Conservation (phyloP, 2,113 vertebrate genomes). For the Brienomyrus brachyistius region DNA sequence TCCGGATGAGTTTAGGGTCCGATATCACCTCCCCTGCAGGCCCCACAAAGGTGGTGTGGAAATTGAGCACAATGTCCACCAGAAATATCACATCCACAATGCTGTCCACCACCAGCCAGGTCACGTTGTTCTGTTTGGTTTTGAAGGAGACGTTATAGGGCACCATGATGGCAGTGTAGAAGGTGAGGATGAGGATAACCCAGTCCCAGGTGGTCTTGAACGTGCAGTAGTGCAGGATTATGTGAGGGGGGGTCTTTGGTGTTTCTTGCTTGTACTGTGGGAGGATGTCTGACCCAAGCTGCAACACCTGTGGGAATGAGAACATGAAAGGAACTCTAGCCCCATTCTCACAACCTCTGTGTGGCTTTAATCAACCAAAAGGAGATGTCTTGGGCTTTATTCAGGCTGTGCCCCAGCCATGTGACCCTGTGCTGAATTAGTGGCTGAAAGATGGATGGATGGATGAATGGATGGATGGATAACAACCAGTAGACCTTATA, state of each 20-base stretch:
- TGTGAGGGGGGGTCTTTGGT: slow-evolving; percentile 92
- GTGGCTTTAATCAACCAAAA: neutral
- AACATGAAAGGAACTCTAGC: slow-evolving; percentile 16
- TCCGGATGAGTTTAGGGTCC: slow-evolving; percentile 91
- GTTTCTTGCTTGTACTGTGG: slow-evolving; percentile 97
- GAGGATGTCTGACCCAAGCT: slow-evolving; percentile 91
- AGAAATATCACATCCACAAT: slow-evolving; percentile 95
- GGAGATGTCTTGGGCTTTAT: neutral
- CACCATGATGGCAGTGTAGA: slow-evolving; percentile 95
- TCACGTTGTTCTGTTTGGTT: slow-evolving; percentile 96
- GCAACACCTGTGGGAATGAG: slow-evolving; percentile 69
- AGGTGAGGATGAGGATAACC: slow-evolving; percentile 95
- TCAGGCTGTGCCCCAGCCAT: neutral
- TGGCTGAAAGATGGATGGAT: neutral
- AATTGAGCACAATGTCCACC: slow-evolving; percentile 95
- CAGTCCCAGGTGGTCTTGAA: slow-evolving; percentile 99
- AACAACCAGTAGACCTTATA: neutral
- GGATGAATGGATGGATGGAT: too few species aligned
- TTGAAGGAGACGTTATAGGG: slow-evolving; percentile 98
- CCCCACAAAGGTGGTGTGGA: slow-evolving; percentile 94
- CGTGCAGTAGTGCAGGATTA: slow-evolving; percentile 93
- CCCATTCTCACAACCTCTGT: neutral
- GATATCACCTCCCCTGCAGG: slow-evolving; percentile 94
- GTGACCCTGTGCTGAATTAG: neutral
- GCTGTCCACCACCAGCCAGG: slow-evolving; percentile 94